Conservation (phyloP, 64 coral and sea anemone genomes). For the Pocillopora verrucosa region DNA sequence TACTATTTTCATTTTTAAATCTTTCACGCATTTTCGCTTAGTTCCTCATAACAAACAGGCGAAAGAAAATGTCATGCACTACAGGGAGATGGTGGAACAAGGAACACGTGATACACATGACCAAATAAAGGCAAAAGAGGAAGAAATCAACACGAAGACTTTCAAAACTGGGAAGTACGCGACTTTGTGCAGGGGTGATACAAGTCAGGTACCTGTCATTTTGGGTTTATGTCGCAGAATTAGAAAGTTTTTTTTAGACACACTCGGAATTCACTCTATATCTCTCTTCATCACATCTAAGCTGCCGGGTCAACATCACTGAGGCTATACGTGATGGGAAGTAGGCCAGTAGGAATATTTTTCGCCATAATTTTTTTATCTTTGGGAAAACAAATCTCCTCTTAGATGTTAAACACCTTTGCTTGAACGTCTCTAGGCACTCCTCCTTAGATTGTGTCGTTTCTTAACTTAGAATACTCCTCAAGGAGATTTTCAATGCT, state of each 20-base stretch:
- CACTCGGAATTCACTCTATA: not conserved
- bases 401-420: too few species aligned
- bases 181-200: constrained; percentile 71
- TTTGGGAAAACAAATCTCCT: too few species aligned
- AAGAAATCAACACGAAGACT: constrained; percentile 30
- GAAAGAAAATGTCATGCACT: constrained; percentile 65
- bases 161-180: constrained; percentile 62
- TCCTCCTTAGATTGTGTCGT: not conserved
- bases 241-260: not conserved
- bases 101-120: constrained; percentile 54
- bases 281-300: too few species aligned
- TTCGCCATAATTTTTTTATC: too few species aligned
- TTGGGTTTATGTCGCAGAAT: not conserved
- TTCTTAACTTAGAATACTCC: constrained; percentile 22
- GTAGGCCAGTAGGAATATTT: too few species aligned
- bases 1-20: too few species aligned
- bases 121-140: constrained; percentile 71
- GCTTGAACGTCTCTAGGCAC: too few species aligned
- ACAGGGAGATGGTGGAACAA: constrained; percentile 39
- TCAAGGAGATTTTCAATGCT: constrained; percentile 65
- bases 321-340: too few species aligned
- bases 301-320: too few species aligned
- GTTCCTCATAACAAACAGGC: not conserved
- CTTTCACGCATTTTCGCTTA: not conserved
- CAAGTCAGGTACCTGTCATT: constrained; percentile 33